phyloP scores from a whole-genome alignment of 2,888 invertebrate genomes.

The Clunio marinus region DNA sequence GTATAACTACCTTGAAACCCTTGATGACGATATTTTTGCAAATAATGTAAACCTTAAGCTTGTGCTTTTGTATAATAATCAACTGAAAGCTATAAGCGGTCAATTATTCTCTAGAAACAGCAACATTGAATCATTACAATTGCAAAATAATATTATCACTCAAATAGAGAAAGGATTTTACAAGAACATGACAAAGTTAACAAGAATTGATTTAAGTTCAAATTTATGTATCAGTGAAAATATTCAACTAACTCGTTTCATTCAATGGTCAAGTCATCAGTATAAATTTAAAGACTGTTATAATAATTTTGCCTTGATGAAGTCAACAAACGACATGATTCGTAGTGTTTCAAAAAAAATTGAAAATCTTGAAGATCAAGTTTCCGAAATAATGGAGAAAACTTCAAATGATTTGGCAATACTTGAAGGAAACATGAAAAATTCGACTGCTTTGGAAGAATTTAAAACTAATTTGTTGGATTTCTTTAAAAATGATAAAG shows the following conservation, averaged over 20 bases:
- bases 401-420: slow-evolving; percentile 21
- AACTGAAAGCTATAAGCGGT: slow-evolving; percentile 5
- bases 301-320: slow-evolving; percentile 28
- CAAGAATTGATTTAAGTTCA: slow-evolving; percentile 15
- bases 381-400: neutral
- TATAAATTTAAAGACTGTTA: slow-evolving; percentile 25
- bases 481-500: slow-evolving; percentile 20
- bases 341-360: neutral
- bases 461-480: slow-evolving; percentile 26
- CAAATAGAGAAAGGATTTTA: slow-evolving; percentile 33
- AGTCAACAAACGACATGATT: slow-evolving; percentile 14
- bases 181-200: neutral
- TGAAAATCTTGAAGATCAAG: neutral
- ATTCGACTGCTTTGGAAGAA: slow-evolving; percentile 11
- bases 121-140: slow-evolving; percentile 6
- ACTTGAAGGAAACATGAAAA: slow-evolving; percentile 23
- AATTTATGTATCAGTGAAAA: slow-evolving; percentile 24
- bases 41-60: slow-evolving; percentile 27
- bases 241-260: neutral
- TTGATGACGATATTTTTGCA: slow-evolving; percentile 3
- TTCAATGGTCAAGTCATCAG: slow-evolving; percentile 25
- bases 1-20: neutral
- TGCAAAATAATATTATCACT: slow-evolving; percentile 30
- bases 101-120: neutral
- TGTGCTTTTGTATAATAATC: slow-evolving; percentile 12